Evolutionary conservation across 2,113 vertebrate genomes (phyloP), one percentile per base, ranked within the genome.

Genomic region (Ochotona princeps): DNA sequence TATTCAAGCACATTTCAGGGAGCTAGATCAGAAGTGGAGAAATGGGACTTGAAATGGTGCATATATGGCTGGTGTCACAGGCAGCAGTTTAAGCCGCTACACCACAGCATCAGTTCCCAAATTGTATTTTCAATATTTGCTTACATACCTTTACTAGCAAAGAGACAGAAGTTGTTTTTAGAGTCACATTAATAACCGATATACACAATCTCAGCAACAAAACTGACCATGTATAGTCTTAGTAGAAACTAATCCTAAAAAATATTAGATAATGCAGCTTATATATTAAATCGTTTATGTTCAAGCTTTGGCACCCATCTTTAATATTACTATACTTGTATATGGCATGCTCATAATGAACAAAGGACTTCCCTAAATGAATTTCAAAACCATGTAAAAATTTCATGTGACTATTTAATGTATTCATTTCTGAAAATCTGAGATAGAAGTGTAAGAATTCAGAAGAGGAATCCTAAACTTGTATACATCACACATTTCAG

Each of bases 231-330:
- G n/a, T 25, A 21, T 82, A 15, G 75, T 67, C 13, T 80, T 91
- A 92, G n/a, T 69, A 88, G 23, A 87, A 94, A 73, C 79, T 93
- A 91, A 87, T 90, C 44, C 57, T 94, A 47, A 92, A 95, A 94
- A 90, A 12, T 30, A 90, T 76, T 87, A 85, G 57, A 79, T 79
- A 80, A 91, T 25, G 54, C 32, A 72, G 60, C 25, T 57, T 73
- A 32, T 23, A 91, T 74, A 69, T 61, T 83, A 69, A 96, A 90
- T 85, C 49, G 63, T 66, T 84, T 70, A 65, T 63, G 63, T 61
- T 96, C 9, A 90, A 61, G 57, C 69, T 92, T 76, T 81, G 20
- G 35, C 89, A 93, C 87, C 47, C 76, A 4, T 83, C n/a, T 85
- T 76, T 82, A 72, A 3, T 94, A 67, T n/a, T n/a, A 92, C 66